phyloP scores from a whole-genome alignment of 1,140 invertebrate genomes.

The Panulirus ornatus region DNA sequence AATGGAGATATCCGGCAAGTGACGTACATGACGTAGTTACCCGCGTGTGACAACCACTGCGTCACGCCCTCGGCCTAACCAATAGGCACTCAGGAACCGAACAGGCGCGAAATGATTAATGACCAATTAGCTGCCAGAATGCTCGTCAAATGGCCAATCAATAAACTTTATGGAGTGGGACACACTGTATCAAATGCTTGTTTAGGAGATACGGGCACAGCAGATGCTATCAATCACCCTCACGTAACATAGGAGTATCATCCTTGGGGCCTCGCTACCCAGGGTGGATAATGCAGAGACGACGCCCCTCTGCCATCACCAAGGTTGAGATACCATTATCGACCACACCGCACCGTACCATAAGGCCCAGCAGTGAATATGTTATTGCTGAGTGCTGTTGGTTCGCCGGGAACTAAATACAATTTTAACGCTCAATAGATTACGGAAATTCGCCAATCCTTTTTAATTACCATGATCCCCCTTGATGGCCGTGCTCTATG shows the following conservation, averaged over 20 bases:
- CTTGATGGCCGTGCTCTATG: not conserved
- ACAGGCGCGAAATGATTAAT: conserved; percentile 68
- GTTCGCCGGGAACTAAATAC: conserved; percentile 25
- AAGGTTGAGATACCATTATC: not conserved
- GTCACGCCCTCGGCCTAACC: conserved; percentile 57
- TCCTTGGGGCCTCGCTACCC: not conserved
- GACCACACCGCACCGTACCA: not conserved
- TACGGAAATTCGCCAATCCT: conserved; percentile 48
- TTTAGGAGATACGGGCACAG: conserved; percentile 36
- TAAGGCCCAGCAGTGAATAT: not conserved
- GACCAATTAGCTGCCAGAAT: conserved; percentile 66
- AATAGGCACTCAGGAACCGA: conserved; percentile 64
- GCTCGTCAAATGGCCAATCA: conserved; percentile 70
- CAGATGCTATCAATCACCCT: conserved; percentile 62
- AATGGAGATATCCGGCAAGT: conserved; percentile 13
- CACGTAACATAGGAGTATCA: not conserved
- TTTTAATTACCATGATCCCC: conserved; percentile 29
- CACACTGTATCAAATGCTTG: conserved; percentile 69
- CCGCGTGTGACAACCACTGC: conserved; percentile 32
- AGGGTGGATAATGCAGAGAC: not conserved
- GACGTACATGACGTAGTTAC: not conserved
- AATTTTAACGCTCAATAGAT: conserved; percentile 53
- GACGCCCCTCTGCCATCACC: not conserved
- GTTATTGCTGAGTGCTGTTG: not conserved
- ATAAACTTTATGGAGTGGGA: conserved; percentile 69